These are phyloP conservation scores for Drosophila peninsularis DNA, from an alignment of 2,888 invertebrate species.

Conservation along the genomic window DNA sequence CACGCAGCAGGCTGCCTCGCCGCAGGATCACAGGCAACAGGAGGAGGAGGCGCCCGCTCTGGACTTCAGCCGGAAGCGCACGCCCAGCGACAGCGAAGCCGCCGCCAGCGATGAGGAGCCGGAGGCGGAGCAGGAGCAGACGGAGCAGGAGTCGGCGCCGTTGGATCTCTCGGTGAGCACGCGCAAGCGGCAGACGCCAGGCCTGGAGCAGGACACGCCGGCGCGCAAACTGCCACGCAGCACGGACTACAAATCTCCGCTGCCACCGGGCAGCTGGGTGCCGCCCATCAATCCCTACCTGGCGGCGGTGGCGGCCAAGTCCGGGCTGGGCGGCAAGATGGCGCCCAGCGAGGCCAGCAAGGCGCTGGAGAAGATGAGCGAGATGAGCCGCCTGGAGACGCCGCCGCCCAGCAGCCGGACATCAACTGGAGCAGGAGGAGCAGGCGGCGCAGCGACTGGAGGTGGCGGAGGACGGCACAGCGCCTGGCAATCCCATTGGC, in stretches of 20 bases:
- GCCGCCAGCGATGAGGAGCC: slow-evolving; percentile 69
- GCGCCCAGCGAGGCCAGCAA: slow-evolving; percentile 93
- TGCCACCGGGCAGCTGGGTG: slow-evolving; percentile 89
- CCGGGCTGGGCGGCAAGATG: slow-evolving; percentile 86
- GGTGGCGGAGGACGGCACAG: slow-evolving; percentile 88
- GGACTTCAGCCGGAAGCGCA: slow-evolving; percentile 92
- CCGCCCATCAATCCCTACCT: slow-evolving; percentile 93
- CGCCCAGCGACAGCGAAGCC: slow-evolving; percentile 79
- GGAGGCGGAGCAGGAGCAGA: slow-evolving; percentile 22
- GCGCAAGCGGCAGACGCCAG: slow-evolving; percentile 90
- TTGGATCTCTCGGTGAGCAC: slow-evolving; percentile 92
- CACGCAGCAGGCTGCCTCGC: slow-evolving; percentile 77
- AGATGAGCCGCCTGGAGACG: slow-evolving; percentile 91
- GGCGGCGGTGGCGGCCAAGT: slow-evolving; percentile 89
- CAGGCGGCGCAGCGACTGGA: slow-evolving; percentile 85
- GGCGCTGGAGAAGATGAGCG: slow-evolving; percentile 96
- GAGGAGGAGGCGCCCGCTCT: slow-evolving; percentile 87
- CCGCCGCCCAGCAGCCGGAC: slow-evolving; percentile 83
- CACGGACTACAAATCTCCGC: slow-evolving; percentile 88
- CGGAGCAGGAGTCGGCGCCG: slow-evolving; percentile 79
- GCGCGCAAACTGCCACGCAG: slow-evolving; percentile 88
- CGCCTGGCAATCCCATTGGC: slow-evolving; percentile 99
- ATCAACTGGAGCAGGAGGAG: slow-evolving; percentile 85
- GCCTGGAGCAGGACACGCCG: slow-evolving; percentile 87
- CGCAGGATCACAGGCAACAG: slow-evolving; percentile 72